Conservation (phyloP, 2,888 invertebrate species). For the Chloromyia formosa region DNA sequence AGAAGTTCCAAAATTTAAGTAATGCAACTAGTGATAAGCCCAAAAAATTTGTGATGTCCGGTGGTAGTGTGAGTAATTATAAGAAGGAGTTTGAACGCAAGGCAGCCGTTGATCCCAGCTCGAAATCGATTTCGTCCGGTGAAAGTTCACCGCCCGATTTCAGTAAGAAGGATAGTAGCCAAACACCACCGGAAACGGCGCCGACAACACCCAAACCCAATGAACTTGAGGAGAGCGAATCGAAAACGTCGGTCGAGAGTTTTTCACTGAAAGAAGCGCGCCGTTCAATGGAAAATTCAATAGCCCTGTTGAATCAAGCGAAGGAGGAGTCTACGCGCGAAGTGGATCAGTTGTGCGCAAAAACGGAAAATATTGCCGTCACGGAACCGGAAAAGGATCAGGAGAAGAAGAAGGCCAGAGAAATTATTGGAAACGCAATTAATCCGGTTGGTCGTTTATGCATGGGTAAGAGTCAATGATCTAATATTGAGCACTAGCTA, state of each 20-base stretch:
- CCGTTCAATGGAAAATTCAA: slow-evolving; percentile 71
- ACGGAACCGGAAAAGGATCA: slow-evolving; percentile 64
- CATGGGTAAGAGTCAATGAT: slow-evolving; percentile 50
- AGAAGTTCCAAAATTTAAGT: slow-evolving; percentile 72
- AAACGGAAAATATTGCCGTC: slow-evolving; percentile 61
- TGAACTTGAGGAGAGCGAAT: slow-evolving; percentile 66
- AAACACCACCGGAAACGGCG: slow-evolving; percentile 50
- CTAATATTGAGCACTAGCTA: not conserved
- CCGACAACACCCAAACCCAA: slow-evolving; percentile 47
- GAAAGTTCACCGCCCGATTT: slow-evolving; percentile 49
- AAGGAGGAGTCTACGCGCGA: slow-evolving; percentile 63
- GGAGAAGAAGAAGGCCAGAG: slow-evolving; percentile 73
- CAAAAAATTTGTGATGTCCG: slow-evolving; percentile 83
- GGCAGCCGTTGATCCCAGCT: slow-evolving; percentile 69
- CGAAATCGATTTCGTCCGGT: slow-evolving; percentile 53
- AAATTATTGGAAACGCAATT: slow-evolving; percentile 77
- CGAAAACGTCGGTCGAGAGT: slow-evolving; percentile 66
- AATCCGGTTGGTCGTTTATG: slow-evolving; percentile 59
- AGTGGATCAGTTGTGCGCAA: slow-evolving; percentile 62
- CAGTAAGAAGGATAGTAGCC: slow-evolving; percentile 40
- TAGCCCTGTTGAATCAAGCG: slow-evolving; percentile 69
- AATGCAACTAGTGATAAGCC: slow-evolving; percentile 68
- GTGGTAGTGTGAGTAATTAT: slow-evolving; percentile 85
- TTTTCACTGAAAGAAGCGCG: slow-evolving; percentile 68
- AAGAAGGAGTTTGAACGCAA: slow-evolving; percentile 87